Conservation (phyloP, 2,113 vertebrate species). For the Pelusios castaneus region DNA sequence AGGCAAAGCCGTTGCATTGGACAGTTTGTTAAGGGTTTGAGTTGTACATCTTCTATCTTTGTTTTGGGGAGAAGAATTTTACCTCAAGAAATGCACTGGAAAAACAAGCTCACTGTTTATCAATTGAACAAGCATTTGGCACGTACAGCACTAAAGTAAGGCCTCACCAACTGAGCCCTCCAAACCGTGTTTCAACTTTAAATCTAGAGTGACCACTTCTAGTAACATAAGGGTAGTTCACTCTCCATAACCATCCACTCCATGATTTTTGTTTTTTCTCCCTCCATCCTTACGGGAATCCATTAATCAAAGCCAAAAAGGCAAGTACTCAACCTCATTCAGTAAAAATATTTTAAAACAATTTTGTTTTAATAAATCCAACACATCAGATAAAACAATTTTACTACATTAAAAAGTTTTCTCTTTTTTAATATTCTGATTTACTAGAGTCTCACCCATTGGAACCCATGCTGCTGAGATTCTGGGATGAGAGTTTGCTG, state of each 20-base stretch:
- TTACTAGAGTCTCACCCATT: not conserved
- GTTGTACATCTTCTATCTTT: not conserved
- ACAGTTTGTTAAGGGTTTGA: not conserved
- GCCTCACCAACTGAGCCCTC: not conserved
- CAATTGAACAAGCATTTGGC: not conserved
- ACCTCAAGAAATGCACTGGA: not conserved
- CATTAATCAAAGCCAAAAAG: not conserved
- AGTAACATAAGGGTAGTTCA: not conserved
- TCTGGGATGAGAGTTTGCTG: constrained; percentile 64
- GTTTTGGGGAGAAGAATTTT: not conserved
- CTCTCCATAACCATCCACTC: not conserved
- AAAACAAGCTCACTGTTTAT: not conserved
- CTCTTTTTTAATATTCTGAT: not conserved
- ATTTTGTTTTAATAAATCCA: too few species aligned
- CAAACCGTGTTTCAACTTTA: not conserved
- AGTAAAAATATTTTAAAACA: too few species aligned
- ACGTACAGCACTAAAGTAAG: not conserved
- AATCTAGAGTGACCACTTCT: not conserved
- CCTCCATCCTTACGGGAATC: not conserved
- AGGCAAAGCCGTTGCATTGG: not conserved
- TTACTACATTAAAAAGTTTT: too few species aligned
- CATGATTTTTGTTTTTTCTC: not conserved
- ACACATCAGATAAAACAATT: too few species aligned
- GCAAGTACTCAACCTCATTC: not conserved
- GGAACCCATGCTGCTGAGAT: constrained; percentile 17